phyloP scores from a whole-genome alignment of 2,797 vertebrate species.

The Thamnophis elegans region DNA sequence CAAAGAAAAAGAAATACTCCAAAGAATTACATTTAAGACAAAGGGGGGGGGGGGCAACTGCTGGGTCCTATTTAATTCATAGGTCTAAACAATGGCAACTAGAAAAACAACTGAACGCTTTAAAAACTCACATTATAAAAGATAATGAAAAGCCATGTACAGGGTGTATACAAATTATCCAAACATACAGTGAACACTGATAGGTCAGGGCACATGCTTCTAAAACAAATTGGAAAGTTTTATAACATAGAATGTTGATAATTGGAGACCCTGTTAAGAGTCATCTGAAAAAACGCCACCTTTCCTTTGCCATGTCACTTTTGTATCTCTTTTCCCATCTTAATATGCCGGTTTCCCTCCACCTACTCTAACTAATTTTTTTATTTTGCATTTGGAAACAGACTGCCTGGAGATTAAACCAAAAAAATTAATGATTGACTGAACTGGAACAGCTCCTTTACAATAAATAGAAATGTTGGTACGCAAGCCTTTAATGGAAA shows the following conservation, averaged over 20 bases:
- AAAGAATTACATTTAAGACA: neutral
- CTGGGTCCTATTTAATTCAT: neutral
- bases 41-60: too few relatives aligned
- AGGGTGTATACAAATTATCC: neutral
- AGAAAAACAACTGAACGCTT: neutral
- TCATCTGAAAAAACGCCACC: neutral
- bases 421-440: constrained; percentile 25
- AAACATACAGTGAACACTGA: neutral
- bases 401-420: neutral
- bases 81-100: neutral
- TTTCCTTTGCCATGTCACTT: neutral
- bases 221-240: neutral
- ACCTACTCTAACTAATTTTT: neutral
- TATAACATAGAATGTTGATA: neutral
- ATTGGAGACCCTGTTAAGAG: neutral
- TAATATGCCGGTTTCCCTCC: neutral
- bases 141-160: neutral
- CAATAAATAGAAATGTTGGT: neutral
- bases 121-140: neutral
- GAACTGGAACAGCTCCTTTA: neutral
- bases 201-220: neutral
- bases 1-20: neutral
- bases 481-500: neutral
- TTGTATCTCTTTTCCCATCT: neutral
- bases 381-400: neutral